phyloP scores from a whole-genome alignment of 2,113 vertebrate species.

The Thalassarche chlororhynchos region DNA sequence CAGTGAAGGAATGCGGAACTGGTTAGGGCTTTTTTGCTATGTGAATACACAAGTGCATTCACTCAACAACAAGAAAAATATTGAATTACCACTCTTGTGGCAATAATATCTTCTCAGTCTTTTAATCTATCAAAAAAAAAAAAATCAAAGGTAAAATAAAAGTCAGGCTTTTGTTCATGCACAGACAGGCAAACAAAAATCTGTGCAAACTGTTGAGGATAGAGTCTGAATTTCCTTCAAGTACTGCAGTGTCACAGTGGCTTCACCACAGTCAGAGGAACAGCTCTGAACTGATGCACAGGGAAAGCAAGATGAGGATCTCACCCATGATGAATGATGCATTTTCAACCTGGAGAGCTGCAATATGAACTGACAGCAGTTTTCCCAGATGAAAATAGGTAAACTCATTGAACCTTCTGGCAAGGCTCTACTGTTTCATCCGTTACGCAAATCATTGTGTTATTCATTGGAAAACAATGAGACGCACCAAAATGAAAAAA shows the following conservation, averaged over 20 bases:
- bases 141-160: background rate
- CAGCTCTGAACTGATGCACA: background rate
- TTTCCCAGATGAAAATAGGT: conserved; percentile 34
- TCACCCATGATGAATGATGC: background rate
- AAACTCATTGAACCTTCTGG: conserved; percentile 50
- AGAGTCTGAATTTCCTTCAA: background rate
- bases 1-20: background rate
- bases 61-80: background rate
- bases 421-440: background rate
- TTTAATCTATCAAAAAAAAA: background rate
- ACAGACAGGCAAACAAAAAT: background rate
- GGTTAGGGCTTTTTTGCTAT: background rate
- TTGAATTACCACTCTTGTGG: background rate
- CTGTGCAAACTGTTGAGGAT: background rate
- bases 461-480: conserved; percentile 24
- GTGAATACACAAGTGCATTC: background rate
- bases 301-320: background rate
- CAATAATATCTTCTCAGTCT: background rate
- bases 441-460: background rate
- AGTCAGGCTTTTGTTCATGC: background rate
- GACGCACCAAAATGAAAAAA: background rate
- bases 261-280: background rate
- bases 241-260: background rate
- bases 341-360: background rate
- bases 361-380: conserved; percentile 21